phyloP scores from a whole-genome alignment of 1,140 invertebrate genomes.

The Gonatopus flavifemur region DNA sequence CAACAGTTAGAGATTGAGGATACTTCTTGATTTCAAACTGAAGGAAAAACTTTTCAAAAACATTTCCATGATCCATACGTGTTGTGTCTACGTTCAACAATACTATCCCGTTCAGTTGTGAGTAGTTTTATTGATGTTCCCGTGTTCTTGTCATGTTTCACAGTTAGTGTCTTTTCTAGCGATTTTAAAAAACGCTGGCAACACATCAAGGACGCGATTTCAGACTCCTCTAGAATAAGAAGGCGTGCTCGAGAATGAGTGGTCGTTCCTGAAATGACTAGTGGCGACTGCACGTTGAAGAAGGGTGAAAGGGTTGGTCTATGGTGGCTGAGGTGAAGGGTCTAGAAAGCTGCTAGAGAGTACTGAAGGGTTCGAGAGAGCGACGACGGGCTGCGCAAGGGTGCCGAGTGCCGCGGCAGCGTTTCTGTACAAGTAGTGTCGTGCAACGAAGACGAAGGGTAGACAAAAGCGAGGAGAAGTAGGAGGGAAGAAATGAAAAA shows the following conservation, averaged over 20 bases:
- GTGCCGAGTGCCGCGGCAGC: conserved; percentile 41
- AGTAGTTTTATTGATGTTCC: too few relatives aligned
- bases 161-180: too few relatives aligned
- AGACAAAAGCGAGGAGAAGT: background rate
- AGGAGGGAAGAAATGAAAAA: background rate
- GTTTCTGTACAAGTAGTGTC: conserved; percentile 38
- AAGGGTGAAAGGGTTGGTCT: conserved; percentile 9
- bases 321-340: conserved; percentile 27
- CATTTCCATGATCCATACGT: too few relatives aligned
- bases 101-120: too few relatives aligned
- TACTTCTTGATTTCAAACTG: too few relatives aligned
- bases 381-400: conserved; percentile 27
- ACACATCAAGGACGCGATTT: conserved; percentile 23
- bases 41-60: too few relatives aligned
- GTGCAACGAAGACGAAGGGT: conserved; percentile 16
- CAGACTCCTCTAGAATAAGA: conserved; percentile 21
- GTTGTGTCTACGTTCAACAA: too few relatives aligned
- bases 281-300: conserved; percentile 17
- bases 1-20: too few relatives aligned
- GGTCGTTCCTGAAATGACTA: conserved; percentile 34
- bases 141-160: too few relatives aligned
- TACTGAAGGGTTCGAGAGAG: conserved; percentile 30
- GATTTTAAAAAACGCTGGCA: too few relatives aligned
- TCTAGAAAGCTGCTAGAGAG: conserved; percentile 25
- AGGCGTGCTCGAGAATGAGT: conserved; percentile 29